Evolutionary conservation across 1,140 invertebrate genomes (phyloP), one percentile per base, ranked within the genome.

Genomic region (Tetramorium simillimum): DNA sequence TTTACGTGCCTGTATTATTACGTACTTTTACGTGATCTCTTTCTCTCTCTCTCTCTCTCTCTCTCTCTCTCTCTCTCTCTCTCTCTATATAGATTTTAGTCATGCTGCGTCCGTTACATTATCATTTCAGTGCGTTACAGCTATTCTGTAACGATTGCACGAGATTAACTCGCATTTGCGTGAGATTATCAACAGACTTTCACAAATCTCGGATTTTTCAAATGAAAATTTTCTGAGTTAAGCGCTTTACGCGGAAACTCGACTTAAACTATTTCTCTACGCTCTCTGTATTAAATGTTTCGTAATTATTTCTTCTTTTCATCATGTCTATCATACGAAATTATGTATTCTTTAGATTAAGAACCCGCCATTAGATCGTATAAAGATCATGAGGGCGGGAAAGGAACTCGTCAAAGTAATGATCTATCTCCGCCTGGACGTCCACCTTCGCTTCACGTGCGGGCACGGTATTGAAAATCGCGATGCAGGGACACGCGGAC

Each of bases 381-480:
- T 3, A 6, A 43, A n/a, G 16, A 62, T 69, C 33, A 3, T 21
- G 18, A 43, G n/a, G 16, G 12, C 37, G 37, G 16, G 6, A 40
- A 60, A 21, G 53, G 73, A 82, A 60, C 28, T 60, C 69, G 53
- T 75, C 40, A 46, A 62, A 84, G 43, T 84, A 84, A 84, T 84
- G 80, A 84, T 86, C 87, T 77, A 82, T 82, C 73, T 86, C 89
- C 89, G 70, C 77, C 60, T 40, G 88, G 85, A 90, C 67, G 72
- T 89, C 70, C 81, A 89, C 60, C 86, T 88, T 90, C 60, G 86
- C 49, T 88, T 90, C 85, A 72, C 72, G 85, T 78, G 77, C 28
- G 87, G 75, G 77, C 76, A 81, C 62, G 85, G 58, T 84, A 84
- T 84, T 84, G 80, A 85, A 78, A 76, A 85, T 78, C 72, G 77